Base-by-base conservation (phyloP, 2,888 invertebrate genomes). In the Drosophila atripex region DNA sequence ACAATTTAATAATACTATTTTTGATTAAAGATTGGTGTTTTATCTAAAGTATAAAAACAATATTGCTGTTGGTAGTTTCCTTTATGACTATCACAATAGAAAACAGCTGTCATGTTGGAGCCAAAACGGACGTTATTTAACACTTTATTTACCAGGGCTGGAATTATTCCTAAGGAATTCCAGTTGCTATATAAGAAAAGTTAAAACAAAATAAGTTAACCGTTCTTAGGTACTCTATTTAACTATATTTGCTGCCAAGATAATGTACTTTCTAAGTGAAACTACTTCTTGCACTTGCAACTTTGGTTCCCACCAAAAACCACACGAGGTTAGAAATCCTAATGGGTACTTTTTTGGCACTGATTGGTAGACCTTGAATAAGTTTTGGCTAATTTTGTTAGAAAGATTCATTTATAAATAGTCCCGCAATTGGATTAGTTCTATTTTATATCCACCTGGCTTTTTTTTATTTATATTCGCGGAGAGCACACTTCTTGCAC, bases 41-140 rank as follows among this genome's bases (percentile, higher is more conserved):
- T 14, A 5, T 35, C 35, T 0, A 35, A 35, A 32, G 12, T 32
- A 58, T 46, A 30, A 53, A 71, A 64, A 14, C 11, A 9, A 35
- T 30, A 3, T 39, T 39, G 4, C 0, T 18, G 1, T 11, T 46
- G 30, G 35, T 16, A 49, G 30, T 9, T 21, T 49, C 58, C 5
- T 64, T 49, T 76, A 51, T 68, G 52, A 46, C 32, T 50, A 50
- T 53, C 53, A 64, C 71, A 70, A 70, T 51, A 54, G 39, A 82
- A 72, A 83, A 53, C 82, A 82, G 86, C 86, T 80, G 80, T 71
- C 43, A 23, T 4, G 43, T 4, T 9, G 9, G 41, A 4, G 18
- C 52, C 54, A 41, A 25, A 12, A 11, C 32, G 39, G 3, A 23
- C 52, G 54, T 43, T 66, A 71, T 14, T 1, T 52, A 68, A 4